A percentile compares a stretch with the other conserved stretches of the same genome.
Conservation (phyloP, 1,140 invertebrate genomes). For the Bombus soroeensis region DNA sequence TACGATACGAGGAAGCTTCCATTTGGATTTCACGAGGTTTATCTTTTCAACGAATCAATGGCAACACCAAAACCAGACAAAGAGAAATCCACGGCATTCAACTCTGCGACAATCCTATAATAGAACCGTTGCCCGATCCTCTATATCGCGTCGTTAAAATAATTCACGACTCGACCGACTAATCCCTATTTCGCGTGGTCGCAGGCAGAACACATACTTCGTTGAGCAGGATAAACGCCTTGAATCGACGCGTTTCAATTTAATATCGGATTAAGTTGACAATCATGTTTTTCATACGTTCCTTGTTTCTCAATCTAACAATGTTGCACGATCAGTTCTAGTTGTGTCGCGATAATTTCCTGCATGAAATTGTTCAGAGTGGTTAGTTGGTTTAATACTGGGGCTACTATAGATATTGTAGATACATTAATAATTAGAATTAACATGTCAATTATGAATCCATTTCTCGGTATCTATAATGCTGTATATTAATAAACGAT, state of each 20-base stretch:
- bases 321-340: background rate
- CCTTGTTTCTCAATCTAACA: background rate
- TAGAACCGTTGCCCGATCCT: background rate
- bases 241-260: slow-evolving; percentile 41
- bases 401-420: background rate
- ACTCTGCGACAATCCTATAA: slow-evolving; percentile 20
- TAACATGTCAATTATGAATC: background rate
- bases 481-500: background rate
- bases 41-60: background rate
- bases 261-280: slow-evolving; percentile 32
- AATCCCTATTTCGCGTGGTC: slow-evolving; percentile 40
- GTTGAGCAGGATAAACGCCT: slow-evolving; percentile 24
- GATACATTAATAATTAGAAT: background rate
- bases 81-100: background rate
- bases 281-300: slow-evolving; percentile 19
- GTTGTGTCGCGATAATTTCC: background rate
- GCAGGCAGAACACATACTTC: background rate
- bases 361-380: no score
- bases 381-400: no score
- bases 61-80: background rate
- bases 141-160: slow-evolving; percentile 28
- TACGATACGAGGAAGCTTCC: background rate
- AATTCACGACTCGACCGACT: slow-evolving; percentile 41
- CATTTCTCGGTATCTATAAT: background rate
- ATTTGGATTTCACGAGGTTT: background rate